Base-by-base conservation (phyloP, 2,888 invertebrate genomes). In the Pantelozetes paolii region DNA sequence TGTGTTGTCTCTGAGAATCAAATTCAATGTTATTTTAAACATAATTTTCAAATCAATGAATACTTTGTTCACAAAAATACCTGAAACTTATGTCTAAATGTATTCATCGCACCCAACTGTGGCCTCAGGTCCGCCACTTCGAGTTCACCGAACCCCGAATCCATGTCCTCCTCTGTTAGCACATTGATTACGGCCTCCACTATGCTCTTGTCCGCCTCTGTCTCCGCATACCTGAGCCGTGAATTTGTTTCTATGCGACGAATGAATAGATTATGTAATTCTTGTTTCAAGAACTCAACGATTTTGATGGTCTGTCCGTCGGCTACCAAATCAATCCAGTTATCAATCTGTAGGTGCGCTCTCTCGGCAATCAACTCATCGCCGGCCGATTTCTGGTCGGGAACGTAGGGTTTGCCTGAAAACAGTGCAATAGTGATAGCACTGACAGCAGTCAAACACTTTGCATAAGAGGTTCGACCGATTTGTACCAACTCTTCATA, bases 401-500 rank as follows among this genome's bases (percentile, higher is more conserved):
- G 8, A 15, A 48, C 48, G 15, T 6, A 3, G 5, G 48, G 48
- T 48, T 48, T 48, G 0, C 91, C 91, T 18, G 89, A 88, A 79
- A 92, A 89, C 45, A 94, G 80, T 0, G 90, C 88, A 15, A 95
- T 88, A 0, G 92, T 89, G 23, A 93, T 81, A 0, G 94, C 88
- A 15, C 92, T 89, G 0, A 96, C 87, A 11, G 91, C 82, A 0
- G 94, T 94, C 75, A 89, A 89, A 77, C 90, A 90, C 62, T 89
- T 87, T 1, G 92, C 87, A 80, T 89, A 87, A 76, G 90, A 89
- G 72, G 87, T 84, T 18, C 79, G 79, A 0, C 88, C 87, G 0
- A 87, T 85, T 59, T 90, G 87, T 0, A 89, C 88, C 82, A 94
- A 89, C 82, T 94, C 94, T 80, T 92, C 92, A 80, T 89, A 96